A percentile compares a stretch with the other conserved stretches of the same genome.
phyloP scores from a whole-genome alignment of 2,797 vertebrate species.

The Hybognathus amarus region DNA sequence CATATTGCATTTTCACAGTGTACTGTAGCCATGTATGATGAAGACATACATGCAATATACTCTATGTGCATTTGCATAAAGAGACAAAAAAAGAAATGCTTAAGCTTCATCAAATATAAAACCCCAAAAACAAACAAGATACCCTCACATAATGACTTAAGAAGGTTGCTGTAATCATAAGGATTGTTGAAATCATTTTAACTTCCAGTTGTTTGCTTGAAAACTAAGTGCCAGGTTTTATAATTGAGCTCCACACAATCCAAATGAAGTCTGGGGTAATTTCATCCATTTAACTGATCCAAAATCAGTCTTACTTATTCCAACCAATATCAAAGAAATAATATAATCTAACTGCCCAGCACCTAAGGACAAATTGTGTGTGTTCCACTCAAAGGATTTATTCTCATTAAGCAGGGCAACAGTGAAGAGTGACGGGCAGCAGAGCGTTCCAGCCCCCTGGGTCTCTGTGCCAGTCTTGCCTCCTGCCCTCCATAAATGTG shows the following conservation, averaged over 20 bases:
- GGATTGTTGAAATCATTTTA: conserved; percentile 33
- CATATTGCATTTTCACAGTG: too few species aligned
- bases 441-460: conserved; percentile 57
- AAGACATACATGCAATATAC: neutral
- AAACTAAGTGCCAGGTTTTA: conserved; percentile 58
- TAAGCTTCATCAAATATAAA: neutral
- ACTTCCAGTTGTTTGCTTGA: conserved; percentile 47
- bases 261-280: conserved; percentile 15
- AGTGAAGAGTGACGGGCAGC: conserved; percentile 61
- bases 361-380: conserved; percentile 57
- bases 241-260: conserved; percentile 32
- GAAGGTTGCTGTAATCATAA: neutral
- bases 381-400: conserved; percentile 61
- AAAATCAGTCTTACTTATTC: conserved; percentile 41
- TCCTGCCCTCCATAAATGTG: conserved; percentile 56
- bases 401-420: conserved; percentile 64
- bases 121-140: conserved; percentile 3
- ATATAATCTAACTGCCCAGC: conserved; percentile 54
- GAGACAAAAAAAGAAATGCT: neutral
- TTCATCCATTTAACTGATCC: conserved; percentile 17
- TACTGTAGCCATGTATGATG: neutral
- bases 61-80: neutral
- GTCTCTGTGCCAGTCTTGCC: conserved; percentile 57
- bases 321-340: conserved; percentile 54
- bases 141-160: conserved; percentile 24